A percentile compares a stretch with the other conserved stretches of the same genome.
Evolutionary conservation across 2,888 invertebrate species (phyloP).

Genomic region (Dryobotodes eremita): DNA sequence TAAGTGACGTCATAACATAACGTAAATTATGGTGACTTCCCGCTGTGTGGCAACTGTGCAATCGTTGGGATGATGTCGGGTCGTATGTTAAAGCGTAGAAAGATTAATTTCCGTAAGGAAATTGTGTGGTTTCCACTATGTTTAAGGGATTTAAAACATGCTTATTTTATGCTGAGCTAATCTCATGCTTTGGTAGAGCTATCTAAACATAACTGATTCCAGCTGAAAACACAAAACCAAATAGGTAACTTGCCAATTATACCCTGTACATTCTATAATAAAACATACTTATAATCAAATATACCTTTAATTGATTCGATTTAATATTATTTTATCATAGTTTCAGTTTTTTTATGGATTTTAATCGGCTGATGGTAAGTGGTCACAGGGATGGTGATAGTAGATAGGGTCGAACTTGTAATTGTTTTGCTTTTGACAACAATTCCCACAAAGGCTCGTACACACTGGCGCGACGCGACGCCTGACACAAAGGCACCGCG

Average conservation of each 20-base stretch:
- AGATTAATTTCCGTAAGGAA: constrained; percentile 1
- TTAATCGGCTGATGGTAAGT: too few species aligned
- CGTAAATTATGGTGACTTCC: constrained; percentile 27
- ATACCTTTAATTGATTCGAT: too few species aligned
- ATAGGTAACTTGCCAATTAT: neutral
- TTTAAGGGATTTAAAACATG: neutral
- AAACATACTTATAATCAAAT: too few species aligned
- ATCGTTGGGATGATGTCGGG: constrained; percentile 4
- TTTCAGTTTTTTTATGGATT: too few species aligned
- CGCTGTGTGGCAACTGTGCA: constrained; percentile 2
- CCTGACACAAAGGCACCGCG: too few species aligned
- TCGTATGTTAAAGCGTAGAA: neutral
- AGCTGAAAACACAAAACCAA: neutral
- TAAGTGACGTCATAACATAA: constrained; percentile 31
- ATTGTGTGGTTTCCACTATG: neutral
- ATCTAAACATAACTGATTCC: neutral
- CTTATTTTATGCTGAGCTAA: neutral
- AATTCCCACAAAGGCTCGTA: neutral
- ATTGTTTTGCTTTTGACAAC: neutral
- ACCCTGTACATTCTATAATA: too few species aligned
- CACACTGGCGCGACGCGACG: too few species aligned
- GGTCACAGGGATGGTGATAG: too few species aligned
- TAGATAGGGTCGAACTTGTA: too few species aligned
- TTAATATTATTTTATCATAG: too few species aligned
- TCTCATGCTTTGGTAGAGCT: neutral